A percentile compares a stretch with the other conserved stretches of the same genome.
These are phyloP conservation scores for Astropecten irregularis DNA, from an alignment of 53 echinoderm and acorn worm species.

Conservation along the genomic window DNA sequence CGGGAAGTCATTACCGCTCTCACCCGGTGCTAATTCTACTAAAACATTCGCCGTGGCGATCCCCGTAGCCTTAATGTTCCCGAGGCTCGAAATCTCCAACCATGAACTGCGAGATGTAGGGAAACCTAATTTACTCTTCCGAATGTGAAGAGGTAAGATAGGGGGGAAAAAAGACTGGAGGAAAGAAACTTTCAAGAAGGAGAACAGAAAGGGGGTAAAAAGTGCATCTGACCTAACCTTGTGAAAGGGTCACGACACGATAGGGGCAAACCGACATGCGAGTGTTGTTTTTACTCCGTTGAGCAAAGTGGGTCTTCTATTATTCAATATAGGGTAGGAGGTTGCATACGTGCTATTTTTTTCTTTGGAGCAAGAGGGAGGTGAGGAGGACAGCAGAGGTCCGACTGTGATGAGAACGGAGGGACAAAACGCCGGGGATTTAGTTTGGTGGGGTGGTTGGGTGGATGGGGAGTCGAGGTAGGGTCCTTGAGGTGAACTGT, in stretches of 20 bases:
- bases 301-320: slow-evolving; percentile 8
- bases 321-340: no score
- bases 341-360: no score
- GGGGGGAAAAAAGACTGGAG: no score
- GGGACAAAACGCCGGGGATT: no score
- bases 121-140: slow-evolving; percentile 22
- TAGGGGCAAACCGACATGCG: neutral
- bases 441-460: no score
- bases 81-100: neutral
- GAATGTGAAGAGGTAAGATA: no score
- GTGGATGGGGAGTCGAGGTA: no score
- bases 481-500: no score
- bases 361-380: no score
- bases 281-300: neutral
- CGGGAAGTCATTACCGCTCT: slow-evolving; percentile 22
- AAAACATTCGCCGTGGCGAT: slow-evolving; percentile 25
- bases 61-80: neutral
- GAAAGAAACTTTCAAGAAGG: neutral
- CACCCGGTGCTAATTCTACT: slow-evolving; percentile 41
- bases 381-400: no score
- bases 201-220: neutral
- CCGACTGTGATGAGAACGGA: no score
- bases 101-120: slow-evolving; percentile 6
- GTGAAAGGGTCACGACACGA: neutral
- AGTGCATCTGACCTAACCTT: slow-evolving; percentile 18